Evolutionary conservation across 2,888 invertebrate genomes (phyloP).

Genomic region (Eristalis tenax): DNA sequence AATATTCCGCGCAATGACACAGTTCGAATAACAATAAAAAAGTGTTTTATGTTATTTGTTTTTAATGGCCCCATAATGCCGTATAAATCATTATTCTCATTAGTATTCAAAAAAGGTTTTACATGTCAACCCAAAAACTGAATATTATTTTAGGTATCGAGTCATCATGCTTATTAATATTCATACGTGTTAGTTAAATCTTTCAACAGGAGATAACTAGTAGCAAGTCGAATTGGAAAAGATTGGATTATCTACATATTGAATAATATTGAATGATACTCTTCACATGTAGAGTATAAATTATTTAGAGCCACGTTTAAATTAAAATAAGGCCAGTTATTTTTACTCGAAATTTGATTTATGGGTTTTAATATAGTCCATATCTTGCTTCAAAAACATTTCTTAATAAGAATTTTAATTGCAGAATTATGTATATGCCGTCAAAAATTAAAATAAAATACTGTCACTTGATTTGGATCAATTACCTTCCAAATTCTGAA

Average conservation of each 20-base stretch:
- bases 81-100: constrained; percentile 74
- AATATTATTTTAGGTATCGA: constrained; percentile 67
- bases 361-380: background rate
- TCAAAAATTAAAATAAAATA: background rate
- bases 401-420: background rate
- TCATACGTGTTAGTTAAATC: constrained; percentile 58
- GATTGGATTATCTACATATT: constrained; percentile 33
- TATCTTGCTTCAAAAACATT: background rate
- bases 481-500: background rate
- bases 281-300: constrained; percentile 32
- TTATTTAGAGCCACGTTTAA: constrained; percentile 27
- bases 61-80: constrained; percentile 75
- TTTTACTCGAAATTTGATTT: background rate
- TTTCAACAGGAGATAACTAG: constrained; percentile 51
- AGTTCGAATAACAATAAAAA: constrained; percentile 69
- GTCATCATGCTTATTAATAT: constrained; percentile 65
- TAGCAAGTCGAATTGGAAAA: constrained; percentile 39
- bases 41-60: constrained; percentile 75
- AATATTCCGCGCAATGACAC: constrained; percentile 69
- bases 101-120: constrained; percentile 71
- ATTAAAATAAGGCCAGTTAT: constrained; percentile 16
- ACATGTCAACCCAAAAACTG: constrained; percentile 68
- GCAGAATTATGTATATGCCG: background rate
- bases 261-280: constrained; percentile 35
- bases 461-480: too few species aligned